These are phyloP conservation scores for Lamellibrachia luymesi DNA, from an alignment of 1,140 invertebrate species.

Conservation along the genomic window DNA sequence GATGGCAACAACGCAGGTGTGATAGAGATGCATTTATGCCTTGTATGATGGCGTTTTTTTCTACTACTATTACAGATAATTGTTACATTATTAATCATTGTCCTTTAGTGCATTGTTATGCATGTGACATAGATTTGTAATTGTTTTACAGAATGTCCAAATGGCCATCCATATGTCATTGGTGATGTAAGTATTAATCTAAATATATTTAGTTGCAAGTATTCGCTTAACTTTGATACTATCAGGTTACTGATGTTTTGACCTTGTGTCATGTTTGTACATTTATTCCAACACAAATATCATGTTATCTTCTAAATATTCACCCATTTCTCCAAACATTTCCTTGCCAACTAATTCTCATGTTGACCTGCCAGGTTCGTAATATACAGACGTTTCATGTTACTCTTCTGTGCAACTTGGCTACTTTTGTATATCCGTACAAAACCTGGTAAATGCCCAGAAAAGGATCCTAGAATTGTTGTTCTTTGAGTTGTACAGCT, in stretches of 20 bases:
- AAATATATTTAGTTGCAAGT: conserved; percentile 16
- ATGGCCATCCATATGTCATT: conserved; percentile 49
- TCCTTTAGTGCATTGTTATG: not conserved
- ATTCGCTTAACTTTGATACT: not conserved
- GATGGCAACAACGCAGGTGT: not conserved
- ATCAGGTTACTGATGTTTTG: not conserved
- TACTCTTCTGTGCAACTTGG: too few species aligned
- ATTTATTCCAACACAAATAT: not conserved
- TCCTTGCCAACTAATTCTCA: too few species aligned
- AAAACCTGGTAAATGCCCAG: too few species aligned
- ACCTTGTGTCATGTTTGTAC: not conserved
- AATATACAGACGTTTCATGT: too few species aligned
- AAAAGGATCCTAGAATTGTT: not conserved
- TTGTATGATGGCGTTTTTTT: not conserved
- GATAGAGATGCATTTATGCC: not conserved
- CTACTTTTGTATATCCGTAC: too few species aligned
- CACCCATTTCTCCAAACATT: too few species aligned
- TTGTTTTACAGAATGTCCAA: conserved; percentile 43
- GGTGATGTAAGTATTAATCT: conserved; percentile 43
- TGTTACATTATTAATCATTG: not conserved
- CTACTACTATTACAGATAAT: not conserved
- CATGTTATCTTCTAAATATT: not conserved
- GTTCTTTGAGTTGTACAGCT: not conserved
- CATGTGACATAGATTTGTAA: not conserved
- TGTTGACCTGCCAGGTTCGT: too few species aligned